Base-by-base conservation (phyloP, 1,140 invertebrate genomes). In the Zaprionus lachaisei region DNA sequence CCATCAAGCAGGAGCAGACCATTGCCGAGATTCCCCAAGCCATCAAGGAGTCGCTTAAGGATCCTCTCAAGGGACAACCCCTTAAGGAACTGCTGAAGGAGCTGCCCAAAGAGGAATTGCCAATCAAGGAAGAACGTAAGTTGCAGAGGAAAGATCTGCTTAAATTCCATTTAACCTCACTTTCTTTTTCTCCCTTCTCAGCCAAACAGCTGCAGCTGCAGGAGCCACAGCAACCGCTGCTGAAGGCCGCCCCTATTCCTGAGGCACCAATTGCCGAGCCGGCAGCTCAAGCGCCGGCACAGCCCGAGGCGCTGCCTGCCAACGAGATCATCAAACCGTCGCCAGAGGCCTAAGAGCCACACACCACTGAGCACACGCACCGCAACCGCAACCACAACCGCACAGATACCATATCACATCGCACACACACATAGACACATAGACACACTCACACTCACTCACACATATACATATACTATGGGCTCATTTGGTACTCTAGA, bases 401-500 rank as follows among this genome's bases (percentile, higher is more conserved):
- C 37, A 68, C 15, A 34, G 49, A 54, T 20, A 55, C 62, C 34
- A 65, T 15, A 66, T 24, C n/a, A 47, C 62, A 71, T 44, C 62
- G 54, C n/a, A 63, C 58, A 76, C 54, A 57, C 67, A 71, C 38
- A 76, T 41, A 57, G 61, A 71, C 28, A 37, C 67, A 64, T 17
- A 71, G 28, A 75, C 41, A 63, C 20, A 49, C 2, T 2, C 34
- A 72, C 57, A 72, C 24, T 54, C 55, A 58, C 56, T 37, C 54
- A 49, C 38, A 56, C 28, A 51, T 20, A 54, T n/a, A 68, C 20
- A 38, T 69, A 75, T 56, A 56, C 75, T 83, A 77, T 82, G 85
- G 85, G 85, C 71, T 85, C 63, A 79, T 90, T 90, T 90, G 85
- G 85, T 90, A 76, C 51, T 86, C 79, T 90, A 71, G 79, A 80